These are phyloP conservation scores for Dolichotis patagonum DNA, from an alignment of 2,113 vertebrate genomes.

Conservation along the genomic window DNA sequence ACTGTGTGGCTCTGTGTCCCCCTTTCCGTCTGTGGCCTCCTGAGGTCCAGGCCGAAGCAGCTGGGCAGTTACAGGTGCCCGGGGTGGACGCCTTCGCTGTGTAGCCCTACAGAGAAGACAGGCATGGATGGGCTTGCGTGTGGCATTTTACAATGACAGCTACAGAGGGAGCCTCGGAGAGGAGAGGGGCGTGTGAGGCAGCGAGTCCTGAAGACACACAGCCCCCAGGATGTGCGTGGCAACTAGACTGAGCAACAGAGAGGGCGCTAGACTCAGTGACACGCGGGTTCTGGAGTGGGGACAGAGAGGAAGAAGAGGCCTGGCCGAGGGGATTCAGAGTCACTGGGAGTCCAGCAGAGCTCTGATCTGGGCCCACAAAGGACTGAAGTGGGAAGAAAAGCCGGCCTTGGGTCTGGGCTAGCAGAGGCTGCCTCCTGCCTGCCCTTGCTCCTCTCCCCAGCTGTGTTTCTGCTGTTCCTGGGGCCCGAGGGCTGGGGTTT, in stretches of 20 bases:
- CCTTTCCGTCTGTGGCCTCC: too few species aligned
- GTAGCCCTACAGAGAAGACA: not conserved
- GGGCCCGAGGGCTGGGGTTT: not conserved
- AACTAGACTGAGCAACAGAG: not conserved
- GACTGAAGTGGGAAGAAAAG: not conserved
- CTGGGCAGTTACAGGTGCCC: too few species aligned
- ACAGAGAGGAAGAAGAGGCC: not conserved
- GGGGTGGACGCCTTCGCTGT: too few species aligned
- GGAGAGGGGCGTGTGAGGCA: not conserved
- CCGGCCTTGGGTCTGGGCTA: not conserved
- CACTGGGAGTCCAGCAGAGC: not conserved
- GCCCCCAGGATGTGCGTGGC: rapidly evolving
- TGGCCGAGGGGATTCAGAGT: not conserved
- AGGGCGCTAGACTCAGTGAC: not conserved
- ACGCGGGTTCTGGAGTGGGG: not conserved
- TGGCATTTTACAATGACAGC: not conserved
- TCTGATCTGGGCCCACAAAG: not conserved
- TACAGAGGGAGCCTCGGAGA: not conserved
- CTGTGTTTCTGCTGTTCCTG: not conserved
- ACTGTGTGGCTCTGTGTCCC: too few species aligned
- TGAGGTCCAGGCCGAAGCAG: too few species aligned
- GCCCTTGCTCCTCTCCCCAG: rapidly evolving
- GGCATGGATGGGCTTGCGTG: not conserved
- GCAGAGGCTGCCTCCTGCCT: not conserved
- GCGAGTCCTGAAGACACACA: not conserved